Evolutionary conservation across 2,797 vertebrate genomes (phyloP), one percentile per base, ranked within the genome.

Genomic region (Malacoraja senta): DNA sequence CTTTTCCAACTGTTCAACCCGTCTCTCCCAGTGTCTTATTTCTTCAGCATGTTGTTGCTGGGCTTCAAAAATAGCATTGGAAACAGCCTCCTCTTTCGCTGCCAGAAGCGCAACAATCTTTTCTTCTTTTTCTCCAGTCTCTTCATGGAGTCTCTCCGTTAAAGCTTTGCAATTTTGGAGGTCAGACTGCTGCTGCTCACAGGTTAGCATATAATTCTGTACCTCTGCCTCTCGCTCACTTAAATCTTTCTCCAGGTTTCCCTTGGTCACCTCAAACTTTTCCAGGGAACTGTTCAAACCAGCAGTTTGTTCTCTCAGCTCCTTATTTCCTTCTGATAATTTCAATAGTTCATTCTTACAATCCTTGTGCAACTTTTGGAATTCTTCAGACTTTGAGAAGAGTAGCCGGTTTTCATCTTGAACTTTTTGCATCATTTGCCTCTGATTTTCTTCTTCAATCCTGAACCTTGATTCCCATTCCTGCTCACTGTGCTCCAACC

Each of bases 111-210:
- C 96, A 93, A 99, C 93, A 92, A 99, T 98, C 93, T 97, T 97
- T 93, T 96, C 97, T 80, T 99, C 98, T 94, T 99, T 99, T 94
- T 96, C 95, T 26, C 96, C 95, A 78, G 97, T 95, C 95, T 98
- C 97, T 2, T 95, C 95, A 93, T 98, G 98, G 93, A 99, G 96
- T 29, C 94, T 96, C 94, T 97, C 96, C 0, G 96, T 98, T 93
- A 99, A 95, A 0, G 95, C 95, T 95, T 97, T 98, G 38, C 98
- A 98, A 78, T 97, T 96, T 44, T 96, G 96, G 94, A 99, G 96
- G 94, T 99, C 98, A 0, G 97, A 96, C 94, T 98, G 97, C 26
- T 98, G 96, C 93, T 98, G 98, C 95, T 99, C 98, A 94, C 96
- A 96, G 29, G 93, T 97, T 93, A 99, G 95, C 93, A 96, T 97